These are phyloP conservation scores for Monoplex corrugatus DNA, from an alignment of 2,888 invertebrate species.

Conservation along the genomic window DNA sequence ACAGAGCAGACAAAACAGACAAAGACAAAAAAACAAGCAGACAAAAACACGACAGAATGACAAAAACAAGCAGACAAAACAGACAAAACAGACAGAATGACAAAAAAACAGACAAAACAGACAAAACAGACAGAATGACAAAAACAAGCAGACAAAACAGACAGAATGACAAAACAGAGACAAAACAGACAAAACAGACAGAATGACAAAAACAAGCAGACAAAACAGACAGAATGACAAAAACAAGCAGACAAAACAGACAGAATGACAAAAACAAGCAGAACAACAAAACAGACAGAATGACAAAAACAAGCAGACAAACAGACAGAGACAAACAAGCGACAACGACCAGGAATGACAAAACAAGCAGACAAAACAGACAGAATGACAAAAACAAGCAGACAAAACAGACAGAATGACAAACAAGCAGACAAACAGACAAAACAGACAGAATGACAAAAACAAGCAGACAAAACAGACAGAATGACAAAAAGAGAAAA, in stretches of 20 bases:
- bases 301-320: too few relatives aligned
- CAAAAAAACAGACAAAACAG: too few relatives aligned
- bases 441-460: not conserved
- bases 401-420: not conserved
- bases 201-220: too few relatives aligned
- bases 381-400: not conserved
- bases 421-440: not conserved
- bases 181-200: not conserved
- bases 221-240: too few relatives aligned
- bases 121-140: not conserved
- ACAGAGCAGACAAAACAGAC: not conserved
- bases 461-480: not conserved
- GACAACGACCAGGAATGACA: not conserved
- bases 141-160: not conserved
- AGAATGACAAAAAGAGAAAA: too few relatives aligned
- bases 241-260: too few relatives aligned
- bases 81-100: too few relatives aligned
- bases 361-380: not conserved
- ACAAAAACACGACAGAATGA: not conserved
- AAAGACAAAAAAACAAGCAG: not conserved
- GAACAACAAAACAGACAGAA: too few relatives aligned
- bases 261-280: too few relatives aligned
- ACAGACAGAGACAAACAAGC: too few relatives aligned
- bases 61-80: too few relatives aligned
- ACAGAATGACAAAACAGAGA: not conserved